Base-by-base conservation (phyloP, 2,888 invertebrate species). In the Synergus laeviventris region DNA sequence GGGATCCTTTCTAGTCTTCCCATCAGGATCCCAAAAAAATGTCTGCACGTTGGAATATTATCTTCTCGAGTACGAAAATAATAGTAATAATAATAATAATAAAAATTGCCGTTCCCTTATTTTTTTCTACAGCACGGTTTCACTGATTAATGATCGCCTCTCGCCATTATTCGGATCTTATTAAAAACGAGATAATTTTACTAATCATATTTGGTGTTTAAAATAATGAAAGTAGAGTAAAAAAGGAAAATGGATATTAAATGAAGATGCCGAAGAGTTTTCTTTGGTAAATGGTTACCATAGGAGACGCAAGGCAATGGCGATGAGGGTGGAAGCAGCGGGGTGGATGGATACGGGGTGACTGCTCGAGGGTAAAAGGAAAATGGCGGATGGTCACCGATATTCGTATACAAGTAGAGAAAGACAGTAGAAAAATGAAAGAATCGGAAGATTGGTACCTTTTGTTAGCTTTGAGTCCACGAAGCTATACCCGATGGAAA, bases 311-410 rank as follows among this genome's bases (percentile, higher is more conserved):
- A 76, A 73, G 82, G 73, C 81, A 82, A 80, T 83, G 83, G 84
- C 84, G 85, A 85, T 84, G 78, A 81, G 79, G 79, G 80, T 70
- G 64, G 39, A 64, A 64, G 64, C 64, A 64, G 42, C 18, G 64
- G 64, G 39, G 75, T 76, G 76, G 76, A 66, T 75, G 64, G 76
- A 75, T 73, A 59, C 78, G 75, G 77, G 77, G 73, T 79, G 78
- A 74, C 70, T 64, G 62, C 66, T 62, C 62, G 83, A 78, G 78
- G 84, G 83, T 84, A 83, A 80, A 86, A 84, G 85, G 85, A 87
- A 87, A 87, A 87, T 87, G 87, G 87, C 85, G 84, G 84, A 80
- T 78, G 84, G 80, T 83, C 82, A 83, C 81, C 77, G 81, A 82
- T 77, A 80, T 78, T 54, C 49, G 74, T 78, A 73, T 74, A 76